Evolutionary conservation across 2,888 invertebrate genomes (phyloP).

Genomic region (Laspeyria flexula): DNA sequence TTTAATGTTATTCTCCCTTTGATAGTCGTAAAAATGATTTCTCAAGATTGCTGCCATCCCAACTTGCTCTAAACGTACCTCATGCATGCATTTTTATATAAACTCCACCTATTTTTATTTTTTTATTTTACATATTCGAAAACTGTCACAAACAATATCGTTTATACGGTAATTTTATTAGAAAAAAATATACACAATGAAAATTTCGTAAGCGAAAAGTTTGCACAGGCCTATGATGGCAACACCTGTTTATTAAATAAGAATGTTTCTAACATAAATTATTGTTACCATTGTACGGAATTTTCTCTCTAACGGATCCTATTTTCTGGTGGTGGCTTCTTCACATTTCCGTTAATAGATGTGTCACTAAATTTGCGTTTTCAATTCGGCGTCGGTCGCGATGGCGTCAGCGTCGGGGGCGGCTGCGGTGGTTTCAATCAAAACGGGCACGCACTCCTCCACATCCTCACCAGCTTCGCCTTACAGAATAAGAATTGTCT

Average conservation of each 20-base stretch:
- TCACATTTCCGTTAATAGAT: constrained; percentile 80
- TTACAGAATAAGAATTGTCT: constrained; percentile 86
- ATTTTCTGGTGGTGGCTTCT: constrained; percentile 70
- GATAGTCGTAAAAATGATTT: constrained; percentile 80
- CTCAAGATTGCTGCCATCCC: constrained; percentile 55
- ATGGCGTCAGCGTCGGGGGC: constrained; percentile 50
- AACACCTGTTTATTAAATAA: constrained; percentile 46
- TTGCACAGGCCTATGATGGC: constrained; percentile 26
- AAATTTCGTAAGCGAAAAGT: constrained; percentile 30
- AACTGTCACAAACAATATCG: constrained; percentile 3
- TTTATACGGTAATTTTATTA: constrained; percentile 20
- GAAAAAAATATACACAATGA: constrained; percentile 30
- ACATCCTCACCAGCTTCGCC: constrained; percentile 80
- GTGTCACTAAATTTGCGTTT: constrained; percentile 84
- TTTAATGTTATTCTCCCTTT: constrained; percentile 78
- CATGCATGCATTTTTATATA: constrained; percentile 46
- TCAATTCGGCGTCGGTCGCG: constrained; percentile 76
- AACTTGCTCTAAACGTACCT: constrained; percentile 30
- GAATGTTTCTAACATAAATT: constrained; percentile 39
- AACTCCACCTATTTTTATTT: too few species aligned
- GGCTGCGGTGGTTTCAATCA: constrained; percentile 78
- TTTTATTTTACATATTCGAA: constrained; percentile 12
- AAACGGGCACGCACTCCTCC: constrained; percentile 82
- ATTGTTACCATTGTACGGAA: constrained; percentile 51
- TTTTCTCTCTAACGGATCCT: constrained; percentile 50